Base-by-base conservation (phyloP, 2,113 vertebrate species). In the Lampris megalopsis region DNA sequence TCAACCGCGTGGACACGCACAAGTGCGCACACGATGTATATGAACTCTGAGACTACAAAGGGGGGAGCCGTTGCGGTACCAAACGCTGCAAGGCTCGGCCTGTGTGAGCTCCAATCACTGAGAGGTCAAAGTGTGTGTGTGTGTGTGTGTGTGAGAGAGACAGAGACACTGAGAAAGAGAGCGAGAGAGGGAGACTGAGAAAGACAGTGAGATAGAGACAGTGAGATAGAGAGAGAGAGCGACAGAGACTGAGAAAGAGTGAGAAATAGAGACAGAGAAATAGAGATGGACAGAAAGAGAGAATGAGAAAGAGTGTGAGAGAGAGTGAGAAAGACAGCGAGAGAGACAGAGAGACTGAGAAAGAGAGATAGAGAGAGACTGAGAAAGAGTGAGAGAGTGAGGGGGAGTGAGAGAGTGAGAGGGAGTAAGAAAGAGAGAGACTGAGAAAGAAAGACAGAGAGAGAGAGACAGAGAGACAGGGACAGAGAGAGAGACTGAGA, bases 21-120 rank as follows among this genome's bases (percentile, higher is more conserved):
- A 50, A 49, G 10, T 41, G 9, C 61, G 57, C 1, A 11, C 63
- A 66, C 9, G 13, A 24, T 48, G 41, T 77, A 69, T 54, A 53
- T 11, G 8, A 52, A 9, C 49, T 52, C 11, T 9, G 49, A 9
- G 11, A 52, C 11, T 9, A 10, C 49, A 10, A 52, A 52, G 49
- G 11, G 24, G 49, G 38, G 74, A 73, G 59, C 61, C 43, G 42
- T 24, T 24, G 24, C 63, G 68, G 76, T 63, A 71, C 64, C 68
- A 65, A 68, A 78, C 77, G 48, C 84, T 86, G 81, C 64, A 65
- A 63, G 85, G 83, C 63, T 66, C 6, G 0, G 54, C 47, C 37
- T 0, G 3, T 40, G 45, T 80, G 77, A 68, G 80, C 59, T 72
- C 58, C 50, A 65, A 56, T 77, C 85, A 75, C 74, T 52, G 13